phyloP scores from a whole-genome alignment of 2,888 invertebrate genomes.

The Clitarchus hookeri region DNA sequence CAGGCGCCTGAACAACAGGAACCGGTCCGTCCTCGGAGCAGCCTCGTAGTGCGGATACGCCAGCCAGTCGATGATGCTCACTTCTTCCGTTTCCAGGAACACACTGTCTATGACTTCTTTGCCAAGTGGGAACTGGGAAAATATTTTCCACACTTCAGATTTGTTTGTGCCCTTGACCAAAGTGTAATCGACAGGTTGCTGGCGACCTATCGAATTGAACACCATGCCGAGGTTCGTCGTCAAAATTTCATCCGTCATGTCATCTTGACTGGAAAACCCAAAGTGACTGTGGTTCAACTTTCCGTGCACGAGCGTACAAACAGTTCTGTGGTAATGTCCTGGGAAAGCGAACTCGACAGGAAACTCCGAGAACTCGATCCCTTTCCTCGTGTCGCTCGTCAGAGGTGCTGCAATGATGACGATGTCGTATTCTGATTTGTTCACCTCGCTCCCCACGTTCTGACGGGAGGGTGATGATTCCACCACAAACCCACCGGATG shows the following conservation, averaged over 20 bases:
- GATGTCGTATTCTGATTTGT: slow-evolving; percentile 56
- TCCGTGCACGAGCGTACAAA: slow-evolving; percentile 62
- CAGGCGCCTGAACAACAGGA: slow-evolving; percentile 58
- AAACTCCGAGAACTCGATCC: slow-evolving; percentile 57
- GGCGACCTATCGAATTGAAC: slow-evolving; percentile 57
- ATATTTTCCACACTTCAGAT: slow-evolving; percentile 62
- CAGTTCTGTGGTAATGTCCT: slow-evolving; percentile 59
- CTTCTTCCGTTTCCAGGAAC: slow-evolving; percentile 54
- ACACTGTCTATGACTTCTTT: slow-evolving; percentile 55
- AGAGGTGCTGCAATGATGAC: slow-evolving; percentile 64
- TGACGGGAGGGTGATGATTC: slow-evolving; percentile 31
- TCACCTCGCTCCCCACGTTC: slow-evolving; percentile 9
- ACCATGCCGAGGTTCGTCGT: slow-evolving; percentile 56
- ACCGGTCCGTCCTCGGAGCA: slow-evolving; percentile 51
- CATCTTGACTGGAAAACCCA: slow-evolving; percentile 50
- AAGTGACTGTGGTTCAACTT: slow-evolving; percentile 56
- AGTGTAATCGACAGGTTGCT: slow-evolving; percentile 50
- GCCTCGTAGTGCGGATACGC: slow-evolving; percentile 62
- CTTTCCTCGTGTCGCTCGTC: slow-evolving; percentile 52
- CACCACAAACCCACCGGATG: slow-evolving; percentile 43
- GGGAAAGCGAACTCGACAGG: slow-evolving; percentile 51
- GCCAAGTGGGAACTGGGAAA: slow-evolving; percentile 57
- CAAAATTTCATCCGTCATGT: slow-evolving; percentile 53
- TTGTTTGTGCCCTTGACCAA: slow-evolving; percentile 38
- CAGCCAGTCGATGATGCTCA: slow-evolving; percentile 56